These are phyloP conservation scores for Caradrina clavipalpis DNA, from an alignment of 2,888 invertebrate species.

Conservation along the genomic window DNA sequence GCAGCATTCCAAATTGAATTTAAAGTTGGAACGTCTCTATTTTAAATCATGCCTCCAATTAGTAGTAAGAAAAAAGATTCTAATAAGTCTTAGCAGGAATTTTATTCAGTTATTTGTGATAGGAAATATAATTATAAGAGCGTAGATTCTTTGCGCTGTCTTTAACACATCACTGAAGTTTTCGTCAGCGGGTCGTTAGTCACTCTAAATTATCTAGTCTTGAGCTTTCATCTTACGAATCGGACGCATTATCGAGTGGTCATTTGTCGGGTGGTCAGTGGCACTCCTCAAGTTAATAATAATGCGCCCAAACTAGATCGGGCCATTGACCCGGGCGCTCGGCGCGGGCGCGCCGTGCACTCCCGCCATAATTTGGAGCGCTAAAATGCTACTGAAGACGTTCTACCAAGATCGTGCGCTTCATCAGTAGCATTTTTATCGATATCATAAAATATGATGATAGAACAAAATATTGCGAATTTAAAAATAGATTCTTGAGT, in stretches of 20 bases:
- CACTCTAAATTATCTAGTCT: slow-evolving; percentile 55
- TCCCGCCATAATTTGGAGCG: slow-evolving; percentile 78
- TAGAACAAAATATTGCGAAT: slow-evolving; percentile 7
- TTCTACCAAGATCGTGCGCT: slow-evolving; percentile 36
- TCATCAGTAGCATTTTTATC: slow-evolving; percentile 33
- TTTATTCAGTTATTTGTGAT: slow-evolving; percentile 49
- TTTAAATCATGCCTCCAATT: slow-evolving; percentile 49
- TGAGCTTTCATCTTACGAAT: slow-evolving; percentile 65
- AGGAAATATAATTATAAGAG: slow-evolving; percentile 40
- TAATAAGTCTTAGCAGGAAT: slow-evolving; percentile 51
- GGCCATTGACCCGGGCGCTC: slow-evolving; percentile 86
- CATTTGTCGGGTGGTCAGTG: slow-evolving; percentile 79
- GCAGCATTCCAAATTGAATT: slow-evolving; percentile 46
- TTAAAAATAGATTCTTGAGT: slow-evolving; percentile 16
- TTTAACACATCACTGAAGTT: slow-evolving; percentile 43
- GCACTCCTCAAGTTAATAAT: slow-evolving; percentile 87
- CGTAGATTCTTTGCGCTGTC: slow-evolving; percentile 35
- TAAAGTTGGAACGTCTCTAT: slow-evolving; percentile 51
- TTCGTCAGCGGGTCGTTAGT: slow-evolving; percentile 54
- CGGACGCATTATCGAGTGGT: slow-evolving; percentile 70
- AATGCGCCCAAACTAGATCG: slow-evolving; percentile 90
- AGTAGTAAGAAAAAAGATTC: slow-evolving; percentile 51
- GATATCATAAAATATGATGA: slow-evolving; percentile 27
- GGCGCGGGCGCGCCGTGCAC: slow-evolving; percentile 81
- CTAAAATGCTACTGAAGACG: slow-evolving; percentile 80